Evolutionary conservation across 2,888 invertebrate genomes (phyloP), one percentile per base, ranked within the genome.

Genomic region (Macaria notata): DNA sequence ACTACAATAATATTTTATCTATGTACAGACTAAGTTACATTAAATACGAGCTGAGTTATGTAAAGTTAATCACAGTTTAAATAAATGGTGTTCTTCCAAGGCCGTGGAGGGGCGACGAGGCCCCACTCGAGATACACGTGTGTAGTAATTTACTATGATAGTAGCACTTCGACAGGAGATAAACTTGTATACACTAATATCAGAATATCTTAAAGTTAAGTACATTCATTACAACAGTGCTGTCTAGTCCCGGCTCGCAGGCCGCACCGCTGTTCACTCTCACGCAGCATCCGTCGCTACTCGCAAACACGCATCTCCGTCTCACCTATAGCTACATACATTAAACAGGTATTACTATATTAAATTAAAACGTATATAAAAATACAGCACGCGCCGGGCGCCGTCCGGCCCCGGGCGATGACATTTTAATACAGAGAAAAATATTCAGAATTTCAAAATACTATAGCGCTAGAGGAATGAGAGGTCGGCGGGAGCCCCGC

Each of bases 11-110:
- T n/a, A 41, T 72, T 70, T 70, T 75, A 77, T 50, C 46, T 59
- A 59, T 77, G 58, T 79, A 79, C 78, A 80, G 64, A 71, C 70
- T 76, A 76, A 63, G 59, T 60, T 68, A 66, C 56, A 67, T 72
- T 69, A 76, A 74, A 75, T 77, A 81, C 78, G 78, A 81, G 81
- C 79, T 79, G 83, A 84, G 81, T 86, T 84, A 54, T 86, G 81
- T 86, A 87, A 81, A 86, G 79, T 83, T 81, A 86, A 88, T 88
- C 88, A 88, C 88, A 88, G 87, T 81, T 83, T 78, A 81, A 82
- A 79, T 81, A 80, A 77, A 81, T 84, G 83, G 83, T 86, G 82
- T 86, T 82, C 67, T 64, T 69, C 74, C 75, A 75, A 87, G 84
- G 86, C 85, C 81, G 75, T 78, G 64, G 69, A 73, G 70, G 80